Evolutionary conservation across 2,797 vertebrate genomes (phyloP).

Genomic region (Pseudopleuronectes americanus): DNA sequence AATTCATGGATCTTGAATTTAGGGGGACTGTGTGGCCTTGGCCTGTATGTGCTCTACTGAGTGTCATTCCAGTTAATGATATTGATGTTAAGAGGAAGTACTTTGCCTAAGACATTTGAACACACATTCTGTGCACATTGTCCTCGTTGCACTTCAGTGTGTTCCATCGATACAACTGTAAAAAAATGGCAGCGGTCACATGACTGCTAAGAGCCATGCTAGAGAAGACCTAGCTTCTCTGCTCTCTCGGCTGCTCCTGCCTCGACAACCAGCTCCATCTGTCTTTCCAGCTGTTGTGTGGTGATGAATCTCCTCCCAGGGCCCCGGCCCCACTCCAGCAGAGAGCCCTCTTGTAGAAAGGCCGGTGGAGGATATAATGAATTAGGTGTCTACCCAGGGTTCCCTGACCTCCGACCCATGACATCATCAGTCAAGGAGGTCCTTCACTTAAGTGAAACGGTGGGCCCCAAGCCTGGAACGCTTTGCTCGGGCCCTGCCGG

Average conservation of each 20-base stretch:
- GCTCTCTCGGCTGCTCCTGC: constrained; percentile 18
- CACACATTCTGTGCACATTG: background rate
- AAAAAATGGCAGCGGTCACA: background rate
- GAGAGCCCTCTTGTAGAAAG: constrained; percentile 88
- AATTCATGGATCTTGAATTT: too few species aligned
- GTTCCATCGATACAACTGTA: constrained; percentile 6
- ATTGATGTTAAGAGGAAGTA: background rate
- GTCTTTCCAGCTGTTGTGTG: constrained; percentile 71
- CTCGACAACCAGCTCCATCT: constrained; percentile 46
- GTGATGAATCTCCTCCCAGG: constrained; percentile 91
- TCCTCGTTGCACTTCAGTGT: background rate
- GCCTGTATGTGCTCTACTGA: too few species aligned
- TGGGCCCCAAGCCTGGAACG: constrained; percentile 83
- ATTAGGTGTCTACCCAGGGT: constrained; percentile 96
- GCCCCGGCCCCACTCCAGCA: constrained; percentile 88
- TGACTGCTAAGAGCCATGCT: constrained; percentile 7
- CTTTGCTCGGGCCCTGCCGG: constrained; percentile 77
- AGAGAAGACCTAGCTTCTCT: background rate
- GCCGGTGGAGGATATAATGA: constrained; percentile 95
- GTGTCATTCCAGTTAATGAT: background rate
- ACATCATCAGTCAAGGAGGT: constrained; percentile 96
- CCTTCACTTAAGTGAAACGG: constrained; percentile 87
- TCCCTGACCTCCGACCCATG: constrained; percentile 89
- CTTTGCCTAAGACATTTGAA: background rate
- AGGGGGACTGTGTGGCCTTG: too few species aligned